phyloP scores from a whole-genome alignment of 2,113 vertebrate species.

The Neofelis nebulosa region DNA sequence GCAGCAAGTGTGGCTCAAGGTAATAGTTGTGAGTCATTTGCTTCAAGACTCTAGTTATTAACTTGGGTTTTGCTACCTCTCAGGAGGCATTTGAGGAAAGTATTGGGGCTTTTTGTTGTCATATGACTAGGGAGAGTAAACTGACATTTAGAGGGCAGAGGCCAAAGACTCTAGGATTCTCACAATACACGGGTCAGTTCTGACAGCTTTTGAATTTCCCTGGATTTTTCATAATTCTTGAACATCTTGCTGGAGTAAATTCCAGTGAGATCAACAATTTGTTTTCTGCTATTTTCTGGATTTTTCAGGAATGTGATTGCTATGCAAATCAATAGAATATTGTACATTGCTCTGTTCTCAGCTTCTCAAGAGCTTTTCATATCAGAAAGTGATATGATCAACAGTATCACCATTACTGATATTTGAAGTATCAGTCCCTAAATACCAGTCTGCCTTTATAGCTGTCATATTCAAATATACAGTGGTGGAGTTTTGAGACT shows the following conservation, averaged over 20 bases:
- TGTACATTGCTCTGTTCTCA: not conserved
- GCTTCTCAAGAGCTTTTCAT: not conserved
- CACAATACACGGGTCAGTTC: not conserved
- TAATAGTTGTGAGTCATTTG: not conserved
- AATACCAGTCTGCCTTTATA: not conserved
- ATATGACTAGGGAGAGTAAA: not conserved
- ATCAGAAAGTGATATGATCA: not conserved
- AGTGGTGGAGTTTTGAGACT: not conserved
- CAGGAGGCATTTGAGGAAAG: not conserved
- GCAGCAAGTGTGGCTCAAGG: not conserved
- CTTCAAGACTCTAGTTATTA: not conserved
- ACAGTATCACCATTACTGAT: not conserved
- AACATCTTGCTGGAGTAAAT: not conserved
- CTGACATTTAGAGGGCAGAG: not conserved
- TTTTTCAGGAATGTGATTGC: not conserved
- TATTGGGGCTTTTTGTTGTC: not conserved
- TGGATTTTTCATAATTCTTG: not conserved
- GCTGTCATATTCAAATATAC: not conserved
- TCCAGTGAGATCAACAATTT: not conserved
- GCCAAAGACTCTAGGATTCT: not conserved
- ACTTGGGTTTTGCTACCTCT: not conserved
- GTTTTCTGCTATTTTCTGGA: not conserved
- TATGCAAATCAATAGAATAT: not conserved
- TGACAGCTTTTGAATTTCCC: not conserved
- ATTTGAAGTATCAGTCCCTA: not conserved